A percentile compares a stretch with the other conserved stretches of the same genome.
Evolutionary conservation across 2,888 invertebrate species (phyloP).

Genomic region (Hoplodrina ambigua): DNA sequence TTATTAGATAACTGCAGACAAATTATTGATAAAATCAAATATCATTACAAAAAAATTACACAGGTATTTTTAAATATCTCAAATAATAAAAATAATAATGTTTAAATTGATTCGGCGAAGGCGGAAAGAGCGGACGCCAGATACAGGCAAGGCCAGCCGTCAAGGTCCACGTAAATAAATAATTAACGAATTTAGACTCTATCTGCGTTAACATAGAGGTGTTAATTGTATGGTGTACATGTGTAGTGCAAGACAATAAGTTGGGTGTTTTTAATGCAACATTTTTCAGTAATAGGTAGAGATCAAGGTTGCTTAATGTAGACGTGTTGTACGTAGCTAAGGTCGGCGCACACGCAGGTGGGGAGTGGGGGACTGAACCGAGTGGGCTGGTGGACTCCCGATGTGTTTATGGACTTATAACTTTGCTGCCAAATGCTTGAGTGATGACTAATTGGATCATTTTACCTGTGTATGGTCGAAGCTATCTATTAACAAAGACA

Average conservation of each 20-base stretch:
- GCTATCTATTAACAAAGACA: constrained; percentile 8
- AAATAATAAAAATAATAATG: constrained; percentile 81
- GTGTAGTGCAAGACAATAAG: constrained; percentile 83
- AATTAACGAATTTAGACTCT: constrained; percentile 70
- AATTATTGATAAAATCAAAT: constrained; percentile 22
- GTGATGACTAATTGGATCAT: constrained; percentile 33
- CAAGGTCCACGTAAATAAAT: constrained; percentile 81
- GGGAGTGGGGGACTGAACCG: constrained; percentile 34
- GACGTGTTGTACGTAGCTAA: constrained; percentile 61
- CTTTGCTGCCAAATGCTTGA: constrained; percentile 39
- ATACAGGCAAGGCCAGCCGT: constrained; percentile 86
- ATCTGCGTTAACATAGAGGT: constrained; percentile 65
- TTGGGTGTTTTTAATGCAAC: constrained; percentile 86
- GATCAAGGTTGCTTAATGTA: constrained; percentile 83
- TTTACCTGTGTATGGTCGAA: constrained; percentile 19
- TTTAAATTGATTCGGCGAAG: constrained; percentile 88
- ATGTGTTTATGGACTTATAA: constrained; percentile 36
- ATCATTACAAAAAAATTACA: constrained; percentile 53
- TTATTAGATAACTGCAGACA: constrained; percentile 7
- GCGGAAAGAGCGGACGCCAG: constrained; percentile 89
- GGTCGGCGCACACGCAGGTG: constrained; percentile 59
- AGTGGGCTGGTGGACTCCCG: constrained; percentile 41
- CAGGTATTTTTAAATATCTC: constrained; percentile 69
- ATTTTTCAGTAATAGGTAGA: constrained; percentile 89
- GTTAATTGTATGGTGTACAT: constrained; percentile 61